Percentiles rank a stretch among this genome's conserved stretches.
Conservation (phyloP, 2,888 invertebrate species). For the Hermodice carunculata region DNA sequence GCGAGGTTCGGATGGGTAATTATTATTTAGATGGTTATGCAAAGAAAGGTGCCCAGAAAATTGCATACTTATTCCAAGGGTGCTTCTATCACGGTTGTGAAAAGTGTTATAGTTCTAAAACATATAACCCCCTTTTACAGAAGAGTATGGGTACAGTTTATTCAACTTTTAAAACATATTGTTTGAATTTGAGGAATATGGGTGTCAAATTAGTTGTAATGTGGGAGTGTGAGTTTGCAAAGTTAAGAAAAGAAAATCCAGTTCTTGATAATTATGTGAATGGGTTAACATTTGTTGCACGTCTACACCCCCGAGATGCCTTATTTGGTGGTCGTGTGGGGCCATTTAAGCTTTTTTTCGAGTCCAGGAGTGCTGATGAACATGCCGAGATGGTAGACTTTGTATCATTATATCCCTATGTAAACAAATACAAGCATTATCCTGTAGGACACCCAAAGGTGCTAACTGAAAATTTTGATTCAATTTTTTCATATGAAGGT, state of each 20-base stretch:
- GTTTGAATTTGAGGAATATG: neutral
- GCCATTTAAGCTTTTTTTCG: constrained; percentile 43
- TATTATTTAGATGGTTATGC: neutral
- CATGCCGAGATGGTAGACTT: constrained; percentile 49
- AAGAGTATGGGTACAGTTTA: neutral
- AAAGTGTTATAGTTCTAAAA: no score
- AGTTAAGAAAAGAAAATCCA: neutral
- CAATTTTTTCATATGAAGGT: constrained; percentile 44
- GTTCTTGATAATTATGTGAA: constrained; percentile 21
- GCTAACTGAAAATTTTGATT: constrained; percentile 44
- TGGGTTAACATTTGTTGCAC: constrained; percentile 25
- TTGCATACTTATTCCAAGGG: neutral
- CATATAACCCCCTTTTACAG: neutral
- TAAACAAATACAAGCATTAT: constrained; percentile 44
- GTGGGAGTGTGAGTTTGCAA: neutral
- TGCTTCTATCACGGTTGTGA: neutral
- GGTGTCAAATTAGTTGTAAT: neutral
- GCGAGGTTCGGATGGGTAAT: no score
- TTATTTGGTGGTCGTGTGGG: constrained; percentile 52
- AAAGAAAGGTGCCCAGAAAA: neutral
- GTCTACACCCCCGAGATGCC: constrained; percentile 47
- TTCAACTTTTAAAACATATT: neutral
- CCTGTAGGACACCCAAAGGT: constrained; percentile 48
- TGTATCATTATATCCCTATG: constrained; percentile 48
- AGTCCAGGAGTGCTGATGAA: constrained; percentile 32